These are phyloP conservation scores for Nixonia krombeini DNA, from an alignment of 1,140 invertebrate genomes.

Conservation along the genomic window DNA sequence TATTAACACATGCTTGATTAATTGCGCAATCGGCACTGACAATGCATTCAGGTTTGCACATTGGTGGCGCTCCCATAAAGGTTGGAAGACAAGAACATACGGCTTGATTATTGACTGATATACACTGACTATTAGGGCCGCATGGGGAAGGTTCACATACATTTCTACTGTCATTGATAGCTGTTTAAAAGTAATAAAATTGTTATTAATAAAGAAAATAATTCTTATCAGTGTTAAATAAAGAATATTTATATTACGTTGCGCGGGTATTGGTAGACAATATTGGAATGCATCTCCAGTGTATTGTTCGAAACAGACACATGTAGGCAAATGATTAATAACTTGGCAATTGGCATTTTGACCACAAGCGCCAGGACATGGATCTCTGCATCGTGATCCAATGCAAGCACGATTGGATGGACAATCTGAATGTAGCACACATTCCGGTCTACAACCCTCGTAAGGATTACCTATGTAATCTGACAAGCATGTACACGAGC, in stretches of 20 bases:
- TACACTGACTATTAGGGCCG: slow-evolving; percentile 79
- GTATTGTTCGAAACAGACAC: slow-evolving; percentile 79
- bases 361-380: slow-evolving; percentile 85
- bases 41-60: slow-evolving; percentile 69
- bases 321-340: slow-evolving; percentile 81
- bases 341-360: slow-evolving; percentile 79
- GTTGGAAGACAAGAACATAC: slow-evolving; percentile 71
- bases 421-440: slow-evolving; percentile 83
- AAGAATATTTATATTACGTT: slow-evolving; percentile 51
- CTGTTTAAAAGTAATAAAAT: too few species aligned
- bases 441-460: slow-evolving; percentile 84
- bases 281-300: slow-evolving; percentile 82
- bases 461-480: slow-evolving; percentile 80
- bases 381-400: slow-evolving; percentile 81
- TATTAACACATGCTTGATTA: slow-evolving; percentile 65
- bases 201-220: too few species aligned
- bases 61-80: slow-evolving; percentile 69
- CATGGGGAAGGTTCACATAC: slow-evolving; percentile 81
- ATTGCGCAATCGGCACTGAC: slow-evolving; percentile 65
- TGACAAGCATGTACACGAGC: slow-evolving; percentile 81
- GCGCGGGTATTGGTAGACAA: slow-evolving; percentile 63
- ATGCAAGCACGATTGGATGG: slow-evolving; percentile 81
- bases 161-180: too few species aligned
- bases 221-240: too few species aligned
- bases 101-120: slow-evolving; percentile 64